Evolutionary conservation across 2,888 invertebrate species (phyloP).

Genomic region (Lamellibrachia satsuma): DNA sequence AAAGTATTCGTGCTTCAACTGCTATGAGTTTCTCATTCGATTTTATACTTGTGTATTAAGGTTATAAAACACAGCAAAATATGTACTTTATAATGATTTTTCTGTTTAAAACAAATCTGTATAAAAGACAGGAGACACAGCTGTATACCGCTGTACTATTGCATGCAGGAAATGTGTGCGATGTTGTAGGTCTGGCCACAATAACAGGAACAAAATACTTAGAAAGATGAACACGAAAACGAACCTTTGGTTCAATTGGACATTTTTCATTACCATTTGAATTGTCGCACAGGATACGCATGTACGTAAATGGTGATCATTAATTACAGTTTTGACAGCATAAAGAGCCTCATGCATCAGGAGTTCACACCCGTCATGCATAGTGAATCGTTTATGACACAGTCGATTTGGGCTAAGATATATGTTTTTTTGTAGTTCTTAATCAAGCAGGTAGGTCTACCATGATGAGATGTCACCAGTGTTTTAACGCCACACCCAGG

Average conservation of each 20-base stretch:
- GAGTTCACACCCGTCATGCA: conserved; percentile 10
- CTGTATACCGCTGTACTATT: too few relatives aligned
- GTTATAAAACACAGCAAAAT: too few relatives aligned
- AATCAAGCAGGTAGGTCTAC: neutral
- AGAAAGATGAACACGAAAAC: too few relatives aligned
- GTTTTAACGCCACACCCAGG: neutral
- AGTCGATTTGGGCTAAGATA: neutral
- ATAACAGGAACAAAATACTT: too few relatives aligned
- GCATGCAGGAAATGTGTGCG: too few relatives aligned
- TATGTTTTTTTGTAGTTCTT: neutral
- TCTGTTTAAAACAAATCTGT: too few relatives aligned
- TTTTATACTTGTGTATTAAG: too few relatives aligned
- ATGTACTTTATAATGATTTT: too few relatives aligned
- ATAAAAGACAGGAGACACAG: too few relatives aligned
- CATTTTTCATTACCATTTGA: neutral
- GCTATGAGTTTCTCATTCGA: too few relatives aligned
- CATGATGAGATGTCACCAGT: neutral
- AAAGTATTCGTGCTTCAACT: too few relatives aligned
- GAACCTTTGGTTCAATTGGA: neutral
- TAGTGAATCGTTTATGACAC: neutral
- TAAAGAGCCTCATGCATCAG: neutral
- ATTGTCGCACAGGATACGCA: neutral
- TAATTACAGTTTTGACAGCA: conserved; percentile 5
- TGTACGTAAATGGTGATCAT: neutral
- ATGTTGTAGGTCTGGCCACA: too few relatives aligned